Conservation (phyloP, 2,888 invertebrate genomes). For the Physocephala rufipes region DNA sequence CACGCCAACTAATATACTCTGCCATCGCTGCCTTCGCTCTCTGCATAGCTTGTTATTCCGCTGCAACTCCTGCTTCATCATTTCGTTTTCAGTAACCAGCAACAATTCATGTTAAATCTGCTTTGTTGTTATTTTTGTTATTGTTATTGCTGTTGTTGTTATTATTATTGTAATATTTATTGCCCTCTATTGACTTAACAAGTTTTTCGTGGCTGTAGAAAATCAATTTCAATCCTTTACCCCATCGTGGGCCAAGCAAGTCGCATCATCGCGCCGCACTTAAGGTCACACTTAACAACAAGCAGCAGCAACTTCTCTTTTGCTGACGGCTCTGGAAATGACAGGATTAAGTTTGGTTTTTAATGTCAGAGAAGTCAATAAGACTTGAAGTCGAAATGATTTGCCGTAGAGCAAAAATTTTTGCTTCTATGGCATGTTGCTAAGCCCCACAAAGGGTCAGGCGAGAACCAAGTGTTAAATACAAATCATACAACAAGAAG, state of each 20-base stretch:
- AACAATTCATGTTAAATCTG: too few relatives aligned
- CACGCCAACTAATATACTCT: too few relatives aligned
- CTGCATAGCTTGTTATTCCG: conserved; percentile 18
- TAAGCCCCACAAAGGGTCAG: not conserved
- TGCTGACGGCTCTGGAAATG: too few relatives aligned
- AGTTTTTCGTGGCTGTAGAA: conserved; percentile 7
- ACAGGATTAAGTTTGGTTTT: too few relatives aligned
- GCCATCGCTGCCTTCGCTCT: too few relatives aligned
- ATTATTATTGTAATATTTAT: conserved; percentile 28
- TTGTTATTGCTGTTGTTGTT: conserved; percentile 2
- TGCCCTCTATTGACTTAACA: conserved; percentile 18
- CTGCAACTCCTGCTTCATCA: not conserved
- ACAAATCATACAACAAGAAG: conserved; percentile 23
- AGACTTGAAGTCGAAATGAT: not conserved
- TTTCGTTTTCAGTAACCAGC: too few relatives aligned
- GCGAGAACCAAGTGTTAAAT: not conserved
- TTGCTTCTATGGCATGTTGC: too few relatives aligned
- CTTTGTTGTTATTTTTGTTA: not conserved
- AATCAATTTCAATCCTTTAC: conserved; percentile 32
- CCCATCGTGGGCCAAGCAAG: conserved; percentile 6
- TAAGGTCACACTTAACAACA: too few relatives aligned
- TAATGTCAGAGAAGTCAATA: too few relatives aligned
- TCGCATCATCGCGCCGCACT: too few relatives aligned
- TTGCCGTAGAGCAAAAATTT: not conserved
- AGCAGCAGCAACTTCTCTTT: too few relatives aligned